Percentiles rank a stretch among this genome's conserved stretches.
Conservation (phyloP, 1,140 invertebrate species). For the Drosophila parvula region DNA sequence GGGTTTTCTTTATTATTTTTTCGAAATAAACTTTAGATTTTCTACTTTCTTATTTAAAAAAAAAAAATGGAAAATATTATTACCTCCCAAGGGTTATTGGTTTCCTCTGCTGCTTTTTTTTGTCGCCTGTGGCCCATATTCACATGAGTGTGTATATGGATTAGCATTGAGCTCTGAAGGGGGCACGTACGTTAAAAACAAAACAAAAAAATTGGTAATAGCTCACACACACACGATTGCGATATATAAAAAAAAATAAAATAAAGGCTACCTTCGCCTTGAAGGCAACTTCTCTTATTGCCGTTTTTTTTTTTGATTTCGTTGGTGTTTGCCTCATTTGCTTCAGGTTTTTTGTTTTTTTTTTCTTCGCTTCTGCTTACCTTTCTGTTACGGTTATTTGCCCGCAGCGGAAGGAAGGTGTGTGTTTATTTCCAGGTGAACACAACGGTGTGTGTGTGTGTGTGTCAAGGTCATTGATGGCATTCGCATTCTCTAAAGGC, state of each 20-base stretch:
- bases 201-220: conserved; percentile 27
- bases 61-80: neutral
- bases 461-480: conserved; percentile 77
- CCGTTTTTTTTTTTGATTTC: conserved; percentile 25
- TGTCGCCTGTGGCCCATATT: conserved; percentile 32
- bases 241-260: conserved; percentile 32
- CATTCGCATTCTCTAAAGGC: conserved; percentile 53
- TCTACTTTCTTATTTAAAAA: neutral
- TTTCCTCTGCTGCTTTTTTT: neutral
- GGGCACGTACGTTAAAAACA: conserved; percentile 23
- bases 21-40: neutral
- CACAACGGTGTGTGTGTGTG: conserved; percentile 28
- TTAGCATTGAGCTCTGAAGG: conserved; percentile 22
- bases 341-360: conserved; percentile 12
- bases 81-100: neutral
- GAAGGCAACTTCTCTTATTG: conserved; percentile 37
- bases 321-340: conserved; percentile 26
- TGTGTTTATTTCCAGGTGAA: conserved; percentile 51
- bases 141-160: conserved; percentile 8
- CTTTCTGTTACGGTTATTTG: conserved; percentile 57
- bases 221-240: conserved; percentile 17
- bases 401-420: conserved; percentile 72
- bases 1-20: neutral
- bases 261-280: conserved; percentile 54
- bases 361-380: conserved; percentile 22